Conservation (phyloP, 2,888 invertebrate genomes). For the Diarsia rubi region DNA sequence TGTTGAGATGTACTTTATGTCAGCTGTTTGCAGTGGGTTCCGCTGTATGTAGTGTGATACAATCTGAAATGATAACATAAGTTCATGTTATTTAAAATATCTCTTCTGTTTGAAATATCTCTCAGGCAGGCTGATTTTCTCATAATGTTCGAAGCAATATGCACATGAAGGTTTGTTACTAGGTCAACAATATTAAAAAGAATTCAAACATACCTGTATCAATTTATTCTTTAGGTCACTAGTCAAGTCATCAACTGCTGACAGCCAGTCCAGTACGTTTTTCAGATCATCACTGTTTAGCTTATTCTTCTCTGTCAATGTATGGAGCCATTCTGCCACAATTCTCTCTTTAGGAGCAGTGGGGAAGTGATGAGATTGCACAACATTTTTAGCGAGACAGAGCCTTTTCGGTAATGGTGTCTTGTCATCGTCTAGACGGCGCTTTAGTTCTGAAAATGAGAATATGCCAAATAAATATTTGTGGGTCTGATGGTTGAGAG, state of each 20-base stretch:
- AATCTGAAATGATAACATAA: constrained; percentile 75
- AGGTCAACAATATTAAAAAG: background rate
- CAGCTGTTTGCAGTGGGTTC: constrained; percentile 75
- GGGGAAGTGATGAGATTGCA: constrained; percentile 86
- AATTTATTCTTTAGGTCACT: constrained; percentile 81
- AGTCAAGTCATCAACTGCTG: constrained; percentile 79
- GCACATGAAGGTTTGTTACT: background rate
- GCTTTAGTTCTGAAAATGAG: constrained; percentile 86
- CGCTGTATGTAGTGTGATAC: constrained; percentile 80
- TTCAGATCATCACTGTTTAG: constrained; percentile 77
- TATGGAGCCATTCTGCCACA: constrained; percentile 88
- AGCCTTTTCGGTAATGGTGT: constrained; percentile 88
- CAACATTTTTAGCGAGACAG: constrained; percentile 89
- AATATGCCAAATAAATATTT: background rate
- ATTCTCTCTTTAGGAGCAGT: constrained; percentile 88
- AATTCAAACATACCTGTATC: constrained; percentile 77
- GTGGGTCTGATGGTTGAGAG: background rate
- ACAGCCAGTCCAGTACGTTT: constrained; percentile 80
- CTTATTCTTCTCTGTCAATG: constrained; percentile 74
- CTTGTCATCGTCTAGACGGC: constrained; percentile 81
- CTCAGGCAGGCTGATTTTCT: too few species aligned
- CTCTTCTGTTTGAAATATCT: too few species aligned
- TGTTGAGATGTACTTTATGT: constrained; percentile 74
- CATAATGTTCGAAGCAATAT: too few species aligned
- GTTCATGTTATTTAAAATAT: background rate